These are phyloP conservation scores for Drosophila bifasciata DNA, from an alignment of 1,140 invertebrate genomes.

Conservation along the genomic window DNA sequence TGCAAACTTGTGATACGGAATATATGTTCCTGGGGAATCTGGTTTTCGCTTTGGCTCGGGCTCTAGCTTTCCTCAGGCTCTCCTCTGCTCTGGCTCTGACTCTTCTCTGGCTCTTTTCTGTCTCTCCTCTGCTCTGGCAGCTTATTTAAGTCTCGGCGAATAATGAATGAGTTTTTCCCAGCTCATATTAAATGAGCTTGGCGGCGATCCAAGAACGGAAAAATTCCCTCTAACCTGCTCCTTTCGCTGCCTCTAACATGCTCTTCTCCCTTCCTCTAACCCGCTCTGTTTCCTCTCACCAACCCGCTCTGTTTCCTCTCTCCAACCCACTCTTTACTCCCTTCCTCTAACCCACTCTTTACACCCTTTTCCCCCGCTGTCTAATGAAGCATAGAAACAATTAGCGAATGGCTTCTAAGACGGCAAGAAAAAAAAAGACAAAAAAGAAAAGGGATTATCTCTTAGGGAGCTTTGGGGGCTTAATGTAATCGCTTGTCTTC, in stretches of 20 bases:
- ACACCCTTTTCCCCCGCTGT: too few relatives aligned
- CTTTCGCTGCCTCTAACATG: neutral
- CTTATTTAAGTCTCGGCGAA: constrained; percentile 58
- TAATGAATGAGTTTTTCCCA: constrained; percentile 65
- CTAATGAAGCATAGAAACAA: constrained; percentile 49
- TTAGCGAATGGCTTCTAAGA: constrained; percentile 48
- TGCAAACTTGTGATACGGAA: constrained; percentile 34
- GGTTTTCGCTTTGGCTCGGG: constrained; percentile 42
- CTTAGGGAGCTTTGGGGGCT: constrained; percentile 7
- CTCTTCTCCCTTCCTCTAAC: too few relatives aligned
- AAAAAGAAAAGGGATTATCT: constrained; percentile 20
- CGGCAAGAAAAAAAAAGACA: neutral
- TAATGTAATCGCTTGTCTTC: constrained; percentile 42
- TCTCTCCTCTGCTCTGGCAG: constrained; percentile 18
- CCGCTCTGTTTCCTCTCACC: too few relatives aligned
- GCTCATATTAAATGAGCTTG: constrained; percentile 66
- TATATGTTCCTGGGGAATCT: constrained; percentile 16
- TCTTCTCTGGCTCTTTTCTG: too few relatives aligned
- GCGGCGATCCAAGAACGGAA: constrained; percentile 27
- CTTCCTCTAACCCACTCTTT: too few relatives aligned
- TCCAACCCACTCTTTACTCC: too few relatives aligned
- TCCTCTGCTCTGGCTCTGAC: too few relatives aligned
- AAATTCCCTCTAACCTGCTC: neutral
- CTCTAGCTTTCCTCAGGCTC: too few relatives aligned
- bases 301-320: neutral